Evolutionary conservation across 2,797 vertebrate genomes (phyloP), one percentile per base, ranked within the genome.

Genomic region (Enteromius anoplus): DNA sequence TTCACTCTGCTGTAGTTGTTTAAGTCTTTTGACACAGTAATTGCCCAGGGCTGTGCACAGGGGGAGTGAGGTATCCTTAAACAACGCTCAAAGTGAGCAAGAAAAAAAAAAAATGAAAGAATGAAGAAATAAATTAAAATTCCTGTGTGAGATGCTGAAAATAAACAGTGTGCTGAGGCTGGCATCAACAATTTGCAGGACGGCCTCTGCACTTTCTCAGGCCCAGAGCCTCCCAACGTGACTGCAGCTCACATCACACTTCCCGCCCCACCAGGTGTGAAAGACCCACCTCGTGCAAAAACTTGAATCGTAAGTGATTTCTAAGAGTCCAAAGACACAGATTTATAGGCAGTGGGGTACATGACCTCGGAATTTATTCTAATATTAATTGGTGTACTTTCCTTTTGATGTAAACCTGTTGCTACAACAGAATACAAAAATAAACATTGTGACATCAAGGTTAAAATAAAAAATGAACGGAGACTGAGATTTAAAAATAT

Each of bases 61-160:
- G 76, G 42, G 76, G 91, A 91, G 92, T 86, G 91, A 93, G 91
- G 93, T 92, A 94, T 96, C 96, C 96, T 95, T 96, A 96, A 93
- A 93, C 92, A 92, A 92, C 89, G 83, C 85, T 92, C 91, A 88
- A 87, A 85, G 4, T 78, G 87, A n/a, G 69, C 83, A 88, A 88
- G 87, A 55, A 91, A 84, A 89, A 88, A 87, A 45, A 70, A 92
- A 93, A 94, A 64, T 78, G 90, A 92, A 92, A 91, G 95, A 96
- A 96, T 93, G 94, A 95, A 95, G 96, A 97, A 97, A 97, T 97
- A 96, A 97, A 97, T 98, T 96, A 95, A 97, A 97, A 98, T 98
- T 97, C 96, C 96, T 97, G 95, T 93, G 96, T 95, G 95, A 96
- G 95, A 96, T 90, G 93, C 94, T 97, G 96, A 98, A 98, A 98